Evolutionary conservation across 2,888 invertebrate genomes (phyloP).

Genomic region (Amiota communis): DNA sequence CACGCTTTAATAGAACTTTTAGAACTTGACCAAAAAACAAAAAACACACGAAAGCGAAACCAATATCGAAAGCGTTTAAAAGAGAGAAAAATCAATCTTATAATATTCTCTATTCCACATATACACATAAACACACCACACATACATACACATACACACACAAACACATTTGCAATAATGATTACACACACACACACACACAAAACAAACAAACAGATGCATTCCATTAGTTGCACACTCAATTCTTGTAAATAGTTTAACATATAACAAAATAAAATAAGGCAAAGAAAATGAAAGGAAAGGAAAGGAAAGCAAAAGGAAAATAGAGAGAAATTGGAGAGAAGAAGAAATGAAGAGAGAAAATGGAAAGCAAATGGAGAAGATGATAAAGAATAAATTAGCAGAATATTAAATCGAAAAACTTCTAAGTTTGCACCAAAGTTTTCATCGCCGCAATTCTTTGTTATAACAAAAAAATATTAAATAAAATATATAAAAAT

Average conservation of each 20-base stretch:
- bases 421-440: too few species aligned
- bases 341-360: too few species aligned
- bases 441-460: too few species aligned
- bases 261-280: not conserved
- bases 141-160: slow-evolving; percentile 34
- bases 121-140: too few species aligned
- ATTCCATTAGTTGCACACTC: not conserved
- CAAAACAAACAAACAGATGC: slow-evolving; percentile 20
- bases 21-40: not conserved
- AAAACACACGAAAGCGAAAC: not conserved
- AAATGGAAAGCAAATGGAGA: too few species aligned
- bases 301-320: too few species aligned
- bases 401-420: too few species aligned
- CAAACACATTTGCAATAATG: slow-evolving; percentile 19
- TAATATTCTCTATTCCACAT: not conserved
- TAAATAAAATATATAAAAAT: too few species aligned
- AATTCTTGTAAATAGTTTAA: slow-evolving; percentile 9
- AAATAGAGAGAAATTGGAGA: too few species aligned
- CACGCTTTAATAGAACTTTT: slow-evolving; percentile 6
- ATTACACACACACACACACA: slow-evolving; percentile 22
- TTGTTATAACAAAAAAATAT: too few species aligned
- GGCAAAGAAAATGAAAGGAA: too few species aligned
- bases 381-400: too few species aligned
- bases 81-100: not conserved
- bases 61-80: not conserved